These are phyloP conservation scores for Dendrophyllia cribrosa DNA, from an alignment of 64 coral and sea anemone genomes.

Conservation along the genomic window DNA sequence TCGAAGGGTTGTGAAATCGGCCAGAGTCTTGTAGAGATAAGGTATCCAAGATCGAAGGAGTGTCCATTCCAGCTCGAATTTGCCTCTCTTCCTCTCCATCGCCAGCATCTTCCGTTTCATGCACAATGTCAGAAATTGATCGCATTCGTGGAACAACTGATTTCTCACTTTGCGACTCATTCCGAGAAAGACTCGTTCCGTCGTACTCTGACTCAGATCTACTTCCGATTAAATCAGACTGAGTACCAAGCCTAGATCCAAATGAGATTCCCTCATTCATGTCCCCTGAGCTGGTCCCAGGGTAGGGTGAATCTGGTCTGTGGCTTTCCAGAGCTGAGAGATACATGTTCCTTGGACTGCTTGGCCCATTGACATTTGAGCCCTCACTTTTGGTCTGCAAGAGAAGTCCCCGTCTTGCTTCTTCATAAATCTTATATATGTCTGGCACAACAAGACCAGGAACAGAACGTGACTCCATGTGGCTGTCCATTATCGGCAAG, in stretches of 20 bases:
- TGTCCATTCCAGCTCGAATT: slow-evolving; percentile 39
- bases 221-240: slow-evolving; percentile 23
- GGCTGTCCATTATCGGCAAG: slow-evolving; percentile 81
- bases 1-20: slow-evolving; percentile 67
- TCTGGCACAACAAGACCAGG: slow-evolving; percentile 80
- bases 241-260: slow-evolving; percentile 19
- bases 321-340: slow-evolving; percentile 77
- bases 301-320: slow-evolving; percentile 1
- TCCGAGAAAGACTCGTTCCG: slow-evolving; percentile 16
- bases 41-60: slow-evolving; percentile 75
- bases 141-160: slow-evolving; percentile 57
- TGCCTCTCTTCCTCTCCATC: slow-evolving; percentile 28
- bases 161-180: slow-evolving; percentile 59
- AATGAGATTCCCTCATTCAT: slow-evolving; percentile 11
- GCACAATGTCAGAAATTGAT: slow-evolving; percentile 89
- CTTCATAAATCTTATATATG: slow-evolving; percentile 79
- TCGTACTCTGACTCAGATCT: slow-evolving; percentile 45
- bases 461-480: slow-evolving; percentile 79
- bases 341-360: slow-evolving; percentile 68
- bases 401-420: slow-evolving; percentile 44
- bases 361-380: slow-evolving; percentile 77
- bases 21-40: slow-evolving; percentile 73
- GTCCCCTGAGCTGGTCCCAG: slow-evolving; percentile 10
- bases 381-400: slow-evolving; percentile 89
- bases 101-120: slow-evolving; percentile 36